Conservation (phyloP, 2,888 invertebrate species). For the Lingula anatina region DNA sequence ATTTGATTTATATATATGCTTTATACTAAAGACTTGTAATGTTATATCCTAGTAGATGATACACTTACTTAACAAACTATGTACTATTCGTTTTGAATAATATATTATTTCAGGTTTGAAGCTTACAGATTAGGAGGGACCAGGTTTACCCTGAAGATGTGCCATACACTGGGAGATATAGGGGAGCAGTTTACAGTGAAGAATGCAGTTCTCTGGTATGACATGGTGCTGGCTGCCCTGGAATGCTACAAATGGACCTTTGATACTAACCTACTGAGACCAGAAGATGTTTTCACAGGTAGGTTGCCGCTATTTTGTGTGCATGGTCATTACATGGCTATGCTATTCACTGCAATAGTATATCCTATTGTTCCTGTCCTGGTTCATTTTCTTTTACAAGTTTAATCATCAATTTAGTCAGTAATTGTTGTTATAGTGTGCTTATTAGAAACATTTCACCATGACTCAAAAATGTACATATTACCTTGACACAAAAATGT, state of each 20-base stretch:
- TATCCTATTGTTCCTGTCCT: no score
- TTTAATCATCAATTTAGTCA: no score
- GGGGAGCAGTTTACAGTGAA: constrained; percentile 25
- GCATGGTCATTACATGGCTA: no score
- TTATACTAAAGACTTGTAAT: not conserved
- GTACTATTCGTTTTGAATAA: not conserved
- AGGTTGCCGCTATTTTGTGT: no score
- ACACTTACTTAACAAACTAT: no score
- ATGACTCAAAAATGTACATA: no score
- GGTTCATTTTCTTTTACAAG: no score
- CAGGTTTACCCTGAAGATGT: constrained; percentile 23
- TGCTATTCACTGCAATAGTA: no score
- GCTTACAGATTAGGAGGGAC: constrained; percentile 24
- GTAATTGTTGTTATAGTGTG: no score
- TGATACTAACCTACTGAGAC: constrained; percentile 37
- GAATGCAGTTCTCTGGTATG: constrained; percentile 40
- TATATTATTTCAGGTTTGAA: constrained; percentile 27
- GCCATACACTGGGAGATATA: constrained; percentile 22
- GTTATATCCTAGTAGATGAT: not conserved
- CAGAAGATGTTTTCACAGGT: constrained; percentile 29
- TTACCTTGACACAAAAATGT: no score
- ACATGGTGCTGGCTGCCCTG: constrained; percentile 47
- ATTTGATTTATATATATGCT: constrained; percentile 1
- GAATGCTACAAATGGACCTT: constrained; percentile 54
- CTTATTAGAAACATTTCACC: no score